Percentiles rank a stretch among this genome's conserved stretches.
Evolutionary conservation across 2,888 invertebrate genomes (phyloP).

Genomic region (Pedicia rivosa): DNA sequence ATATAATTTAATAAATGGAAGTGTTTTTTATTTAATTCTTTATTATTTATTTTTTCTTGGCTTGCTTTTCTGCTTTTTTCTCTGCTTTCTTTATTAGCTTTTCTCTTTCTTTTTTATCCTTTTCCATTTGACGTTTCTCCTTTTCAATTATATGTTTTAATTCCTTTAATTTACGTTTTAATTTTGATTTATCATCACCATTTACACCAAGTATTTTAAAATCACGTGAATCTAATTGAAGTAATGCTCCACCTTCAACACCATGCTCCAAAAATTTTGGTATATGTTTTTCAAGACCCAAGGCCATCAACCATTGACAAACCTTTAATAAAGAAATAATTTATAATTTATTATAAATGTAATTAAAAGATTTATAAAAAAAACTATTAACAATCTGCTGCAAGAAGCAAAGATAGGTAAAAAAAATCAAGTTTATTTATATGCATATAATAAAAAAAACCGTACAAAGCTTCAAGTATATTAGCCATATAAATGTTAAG

Average conservation of each 20-base stretch:
- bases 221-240: conserved; percentile 80
- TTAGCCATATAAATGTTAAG: too few relatives aligned
- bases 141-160: conserved; percentile 57
- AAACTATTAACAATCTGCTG: too few relatives aligned
- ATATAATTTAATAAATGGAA: too few relatives aligned
- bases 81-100: conserved; percentile 76
- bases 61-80: conserved; percentile 46
- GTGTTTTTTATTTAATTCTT: conserved; percentile 2
- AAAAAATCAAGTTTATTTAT: conserved; percentile 4
- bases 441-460: too few relatives aligned
- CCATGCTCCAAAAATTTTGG: conserved; percentile 76
- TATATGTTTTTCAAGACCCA: conserved; percentile 76
- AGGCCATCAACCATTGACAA: conserved; percentile 73
- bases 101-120: conserved; percentile 68
- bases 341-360: conserved; percentile 3
- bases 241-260: conserved; percentile 69
- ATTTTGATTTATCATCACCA: conserved; percentile 63
- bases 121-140: conserved; percentile 61
- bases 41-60: conserved; percentile 5
- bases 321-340: conserved; percentile 39
- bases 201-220: conserved; percentile 72
- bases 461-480: too few relatives aligned
- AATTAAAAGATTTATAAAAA: not conserved
- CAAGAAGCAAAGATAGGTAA: not conserved
- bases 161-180: conserved; percentile 77